phyloP scores from a whole-genome alignment of 2,113 vertebrate genomes.

The Lagopus leucura region DNA sequence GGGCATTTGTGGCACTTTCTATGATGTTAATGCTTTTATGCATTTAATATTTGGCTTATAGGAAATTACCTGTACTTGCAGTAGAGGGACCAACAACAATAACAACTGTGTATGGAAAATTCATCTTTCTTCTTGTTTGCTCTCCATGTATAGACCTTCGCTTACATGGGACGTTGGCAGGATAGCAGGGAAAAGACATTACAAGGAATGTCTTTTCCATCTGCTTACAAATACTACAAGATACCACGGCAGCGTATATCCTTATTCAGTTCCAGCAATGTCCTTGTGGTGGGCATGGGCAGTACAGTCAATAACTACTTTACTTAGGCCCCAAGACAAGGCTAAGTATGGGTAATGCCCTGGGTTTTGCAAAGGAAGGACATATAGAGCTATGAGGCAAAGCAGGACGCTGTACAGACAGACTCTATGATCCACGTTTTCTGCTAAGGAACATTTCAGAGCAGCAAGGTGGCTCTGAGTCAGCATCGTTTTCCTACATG shows the following conservation, averaged over 20 bases:
- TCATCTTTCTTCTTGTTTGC: not conserved
- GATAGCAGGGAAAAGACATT: not conserved
- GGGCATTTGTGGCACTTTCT: not conserved
- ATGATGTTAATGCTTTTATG: not conserved
- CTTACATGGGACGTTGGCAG: not conserved
- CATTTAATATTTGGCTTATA: not conserved
- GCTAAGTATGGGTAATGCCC: rapidly evolving
- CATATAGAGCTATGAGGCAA: not conserved
- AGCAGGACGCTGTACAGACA: not conserved
- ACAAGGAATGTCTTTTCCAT: not conserved
- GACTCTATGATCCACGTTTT: not conserved
- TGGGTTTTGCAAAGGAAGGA: not conserved
- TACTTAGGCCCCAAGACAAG: not conserved
- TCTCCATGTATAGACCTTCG: not conserved
- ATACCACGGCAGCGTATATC: not conserved
- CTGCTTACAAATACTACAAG: not conserved
- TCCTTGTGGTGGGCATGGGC: not conserved
- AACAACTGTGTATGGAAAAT: not conserved
- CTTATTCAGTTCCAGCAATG: not conserved
- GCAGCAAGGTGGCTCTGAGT: not conserved
- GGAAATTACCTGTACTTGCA: not conserved
- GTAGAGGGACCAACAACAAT: not conserved
- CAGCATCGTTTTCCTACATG: not conserved
- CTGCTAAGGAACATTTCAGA: not conserved
- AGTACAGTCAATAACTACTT: not conserved